These are phyloP conservation scores for Garrulus glandarius DNA, from an alignment of 2,797 vertebrate genomes.

Conservation along the genomic window DNA sequence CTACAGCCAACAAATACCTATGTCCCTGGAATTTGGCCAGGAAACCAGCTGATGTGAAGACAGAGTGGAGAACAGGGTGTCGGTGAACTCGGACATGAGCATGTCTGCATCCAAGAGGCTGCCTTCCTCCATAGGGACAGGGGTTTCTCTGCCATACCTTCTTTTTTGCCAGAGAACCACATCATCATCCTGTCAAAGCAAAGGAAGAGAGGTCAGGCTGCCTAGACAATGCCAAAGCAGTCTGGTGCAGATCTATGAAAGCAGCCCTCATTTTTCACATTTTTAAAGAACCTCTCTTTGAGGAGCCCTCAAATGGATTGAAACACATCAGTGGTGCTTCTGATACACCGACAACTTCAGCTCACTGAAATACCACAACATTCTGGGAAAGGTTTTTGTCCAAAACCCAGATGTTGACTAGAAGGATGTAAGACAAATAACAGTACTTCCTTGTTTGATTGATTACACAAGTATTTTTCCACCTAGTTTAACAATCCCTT, in stretches of 20 bases:
- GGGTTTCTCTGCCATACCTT: constrained; percentile 79
- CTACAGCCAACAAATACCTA: constrained; percentile 77
- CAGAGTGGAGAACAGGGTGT: constrained; percentile 95
- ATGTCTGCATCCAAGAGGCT: constrained; percentile 92
- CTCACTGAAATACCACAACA: not conserved
- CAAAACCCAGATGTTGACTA: not conserved
- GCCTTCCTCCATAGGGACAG: constrained; percentile 95
- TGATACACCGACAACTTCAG: not conserved
- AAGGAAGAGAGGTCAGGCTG: not conserved
- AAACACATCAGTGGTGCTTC: not conserved
- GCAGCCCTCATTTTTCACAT: not conserved
- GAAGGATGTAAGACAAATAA: not conserved
- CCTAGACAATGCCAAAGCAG: not conserved
- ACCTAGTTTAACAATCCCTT: not conserved
- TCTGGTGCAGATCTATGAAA: not conserved
- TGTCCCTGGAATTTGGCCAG: constrained; percentile 93
- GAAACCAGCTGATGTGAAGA: constrained; percentile 89
- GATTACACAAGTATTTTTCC: not conserved
- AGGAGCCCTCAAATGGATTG: not conserved
- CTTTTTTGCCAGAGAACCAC: constrained; percentile 73
- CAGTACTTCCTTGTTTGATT: not conserved
- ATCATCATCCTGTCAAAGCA: constrained; percentile 87
- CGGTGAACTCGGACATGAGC: constrained; percentile 95
- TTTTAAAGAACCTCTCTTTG: not conserved
- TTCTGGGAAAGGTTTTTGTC: not conserved